These are phyloP conservation scores for Ameiurus melas DNA, from an alignment of 2,113 vertebrate species.

Conservation along the genomic window DNA sequence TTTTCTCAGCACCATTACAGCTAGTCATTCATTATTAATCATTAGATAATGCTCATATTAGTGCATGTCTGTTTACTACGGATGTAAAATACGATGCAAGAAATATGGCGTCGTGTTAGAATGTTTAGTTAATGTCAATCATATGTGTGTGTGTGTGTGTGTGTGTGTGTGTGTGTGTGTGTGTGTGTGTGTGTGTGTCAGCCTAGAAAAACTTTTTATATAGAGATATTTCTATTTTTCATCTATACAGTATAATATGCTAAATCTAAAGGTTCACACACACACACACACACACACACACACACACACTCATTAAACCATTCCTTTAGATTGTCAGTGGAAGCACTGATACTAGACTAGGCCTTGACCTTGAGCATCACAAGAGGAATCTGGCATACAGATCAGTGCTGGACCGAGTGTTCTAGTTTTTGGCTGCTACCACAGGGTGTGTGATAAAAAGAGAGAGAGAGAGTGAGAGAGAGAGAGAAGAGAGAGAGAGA, in stretches of 20 bases:
- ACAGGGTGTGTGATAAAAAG: background rate
- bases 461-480: background rate
- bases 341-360: slow-evolving; percentile 7
- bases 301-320: background rate
- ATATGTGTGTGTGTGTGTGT: background rate
- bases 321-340: background rate
- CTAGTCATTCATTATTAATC: background rate
- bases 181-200: background rate
- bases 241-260: background rate
- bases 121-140: background rate
- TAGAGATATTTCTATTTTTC: background rate
- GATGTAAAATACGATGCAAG: background rate
- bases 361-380: slow-evolving; percentile 16
- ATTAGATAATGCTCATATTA: background rate
- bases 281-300: background rate
- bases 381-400: background rate
- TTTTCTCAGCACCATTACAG: background rate
- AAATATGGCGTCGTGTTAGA: background rate
- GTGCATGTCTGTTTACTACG: background rate
- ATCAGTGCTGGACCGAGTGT: background rate
- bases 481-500: too few species aligned
- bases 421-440: slow-evolving; percentile 1
- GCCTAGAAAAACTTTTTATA: background rate
- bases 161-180: background rate
- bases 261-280: background rate